Evolutionary conservation across 2,113 vertebrate species (phyloP).

Genomic region (Hypanus sabinus): DNA sequence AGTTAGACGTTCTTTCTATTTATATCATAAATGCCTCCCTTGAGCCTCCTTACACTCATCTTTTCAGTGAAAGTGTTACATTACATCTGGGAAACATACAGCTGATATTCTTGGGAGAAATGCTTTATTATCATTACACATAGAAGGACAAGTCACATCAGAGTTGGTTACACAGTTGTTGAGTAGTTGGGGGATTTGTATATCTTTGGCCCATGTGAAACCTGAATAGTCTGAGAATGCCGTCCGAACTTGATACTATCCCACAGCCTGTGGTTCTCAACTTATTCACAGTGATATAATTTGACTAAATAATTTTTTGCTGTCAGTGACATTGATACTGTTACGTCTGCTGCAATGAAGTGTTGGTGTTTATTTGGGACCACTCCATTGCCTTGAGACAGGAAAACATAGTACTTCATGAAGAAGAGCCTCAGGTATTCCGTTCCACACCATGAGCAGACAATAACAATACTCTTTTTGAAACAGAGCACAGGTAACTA

Average conservation of each 20-base stretch:
- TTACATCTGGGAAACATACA: conserved; percentile 9
- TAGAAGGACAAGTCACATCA: neutral
- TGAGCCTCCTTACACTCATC: neutral
- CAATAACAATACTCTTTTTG: neutral
- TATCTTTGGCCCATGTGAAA: conserved; percentile 22
- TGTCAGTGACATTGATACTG: neutral
- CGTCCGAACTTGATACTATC: conserved; percentile 9
- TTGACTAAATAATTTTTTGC: neutral
- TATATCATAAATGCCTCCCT: neutral
- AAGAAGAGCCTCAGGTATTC: neutral
- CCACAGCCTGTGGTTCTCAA: conserved; percentile 7
- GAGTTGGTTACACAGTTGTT: conserved; percentile 25
- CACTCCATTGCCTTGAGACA: neutral
- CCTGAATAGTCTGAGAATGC: neutral
- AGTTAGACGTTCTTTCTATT: neutral
- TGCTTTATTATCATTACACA: conserved; percentile 30
- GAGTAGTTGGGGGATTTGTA: neutral
- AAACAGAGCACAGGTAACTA: neutral
- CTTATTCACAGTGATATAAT: neutral
- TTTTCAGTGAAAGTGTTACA: conserved; percentile 5
- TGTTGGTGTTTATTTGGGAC: neutral
- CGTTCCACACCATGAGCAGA: neutral
- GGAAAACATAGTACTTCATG: neutral
- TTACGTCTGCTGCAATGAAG: neutral
- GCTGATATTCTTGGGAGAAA: neutral